Conservation (phyloP, 2,113 vertebrate genomes). For the Phalacrocorax carbo region DNA sequence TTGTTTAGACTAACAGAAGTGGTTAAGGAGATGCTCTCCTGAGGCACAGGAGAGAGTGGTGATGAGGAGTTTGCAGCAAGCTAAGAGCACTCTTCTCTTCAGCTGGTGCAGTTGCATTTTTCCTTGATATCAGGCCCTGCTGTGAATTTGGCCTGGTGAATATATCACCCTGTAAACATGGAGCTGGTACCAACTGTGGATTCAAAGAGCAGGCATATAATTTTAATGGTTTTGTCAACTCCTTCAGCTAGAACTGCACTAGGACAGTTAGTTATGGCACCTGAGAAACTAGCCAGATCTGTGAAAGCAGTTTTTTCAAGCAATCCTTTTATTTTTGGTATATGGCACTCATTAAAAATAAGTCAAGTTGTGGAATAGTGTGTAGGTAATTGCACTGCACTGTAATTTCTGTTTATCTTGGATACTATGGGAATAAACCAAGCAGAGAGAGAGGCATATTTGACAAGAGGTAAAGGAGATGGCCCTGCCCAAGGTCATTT, state of each 20-base stretch:
- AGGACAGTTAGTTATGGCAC: not conserved
- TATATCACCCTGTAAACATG: not conserved
- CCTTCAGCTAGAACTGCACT: not conserved
- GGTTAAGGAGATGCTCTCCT: not conserved
- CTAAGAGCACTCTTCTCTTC: not conserved
- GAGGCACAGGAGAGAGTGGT: not conserved
- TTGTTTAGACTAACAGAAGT: not conserved
- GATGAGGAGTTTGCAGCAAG: not conserved
- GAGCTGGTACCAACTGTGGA: not conserved
- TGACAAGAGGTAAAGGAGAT: not conserved
- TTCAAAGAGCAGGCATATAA: not conserved
- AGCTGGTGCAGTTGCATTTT: accelerated
- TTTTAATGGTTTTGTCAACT: not conserved
- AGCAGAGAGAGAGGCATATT: not conserved
- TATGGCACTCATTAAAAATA: not conserved
- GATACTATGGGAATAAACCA: not conserved
- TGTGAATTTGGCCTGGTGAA: not conserved
- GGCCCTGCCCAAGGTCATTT: not conserved
- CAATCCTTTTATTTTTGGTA: not conserved
- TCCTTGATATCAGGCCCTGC: not conserved
- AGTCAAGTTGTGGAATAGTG: not conserved
- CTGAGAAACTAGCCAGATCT: not conserved
- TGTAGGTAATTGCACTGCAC: not conserved
- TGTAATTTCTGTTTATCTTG: not conserved
- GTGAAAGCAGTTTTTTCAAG: not conserved